These are phyloP conservation scores for Danio rerio DNA, from an alignment of 2,113 vertebrate species.

Conservation along the genomic window DNA sequence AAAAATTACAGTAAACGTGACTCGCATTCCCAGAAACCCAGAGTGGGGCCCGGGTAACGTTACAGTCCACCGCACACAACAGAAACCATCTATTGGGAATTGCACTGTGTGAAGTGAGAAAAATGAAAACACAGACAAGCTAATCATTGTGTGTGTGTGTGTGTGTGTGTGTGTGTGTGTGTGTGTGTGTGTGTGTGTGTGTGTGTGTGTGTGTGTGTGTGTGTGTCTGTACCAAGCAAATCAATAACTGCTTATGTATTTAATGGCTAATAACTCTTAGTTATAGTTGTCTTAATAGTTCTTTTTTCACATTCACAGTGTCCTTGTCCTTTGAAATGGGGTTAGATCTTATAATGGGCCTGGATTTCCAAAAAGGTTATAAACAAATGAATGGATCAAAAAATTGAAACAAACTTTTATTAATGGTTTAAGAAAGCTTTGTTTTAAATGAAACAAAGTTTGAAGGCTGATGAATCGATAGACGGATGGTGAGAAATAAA, in stretches of 20 bases:
- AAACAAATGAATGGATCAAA: neutral
- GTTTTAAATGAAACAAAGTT: neutral
- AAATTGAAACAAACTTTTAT: too few relatives aligned
- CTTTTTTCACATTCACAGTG: conserved; percentile 6
- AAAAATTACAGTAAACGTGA: conserved; percentile 62
- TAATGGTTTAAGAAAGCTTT: neutral
- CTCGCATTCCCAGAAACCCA: conserved; percentile 59
- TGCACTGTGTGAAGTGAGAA: neutral
- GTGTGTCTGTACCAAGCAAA: neutral
- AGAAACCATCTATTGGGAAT: neutral
- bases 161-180: too few relatives aligned
- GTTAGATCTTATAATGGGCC: neutral
- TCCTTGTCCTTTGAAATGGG: neutral
- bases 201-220: too few relatives aligned
- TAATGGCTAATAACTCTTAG: conserved; percentile 18
- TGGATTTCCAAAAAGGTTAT: neutral
- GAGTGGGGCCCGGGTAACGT: conserved; percentile 47
- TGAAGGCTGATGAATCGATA: too few relatives aligned
- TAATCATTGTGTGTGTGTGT: neutral
- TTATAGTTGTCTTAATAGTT: neutral
- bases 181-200: too few relatives aligned
- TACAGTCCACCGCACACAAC: neutral
- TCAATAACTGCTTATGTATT: conserved; percentile 12
- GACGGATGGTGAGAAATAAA: too few relatives aligned
- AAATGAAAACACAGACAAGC: too few relatives aligned